Evolutionary conservation across 2,113 vertebrate species (phyloP), one percentile per base, ranked within the genome.

Genomic region (Tupaia chinensis): DNA sequence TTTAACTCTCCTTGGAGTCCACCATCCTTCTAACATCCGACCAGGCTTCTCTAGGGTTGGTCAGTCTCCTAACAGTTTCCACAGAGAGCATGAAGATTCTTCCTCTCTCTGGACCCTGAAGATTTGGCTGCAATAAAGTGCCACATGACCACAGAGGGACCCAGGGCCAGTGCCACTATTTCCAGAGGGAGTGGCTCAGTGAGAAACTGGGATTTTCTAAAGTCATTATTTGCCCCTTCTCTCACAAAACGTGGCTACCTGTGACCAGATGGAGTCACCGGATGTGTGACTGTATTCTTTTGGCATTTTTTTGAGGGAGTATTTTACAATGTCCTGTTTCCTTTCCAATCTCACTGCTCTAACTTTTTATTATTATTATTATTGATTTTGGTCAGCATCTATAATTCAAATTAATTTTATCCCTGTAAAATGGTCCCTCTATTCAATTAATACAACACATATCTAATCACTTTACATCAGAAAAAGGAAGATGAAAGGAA

Each of bases 401-500:
- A 70, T 76, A 90, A 87, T 68, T 19, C 60, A 84, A 29, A 93
- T 7, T 29, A 34, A 70, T 16, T 76, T 56, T 65, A 32, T 53
- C 29, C 7, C 65, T 83, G 3, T 76, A 34, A 72, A 63, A 32
- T 12, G 27, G 5, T 15, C 25, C 14, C 23, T 72, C 25, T 17
- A 63, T 20, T 56, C 72, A 58, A 60, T 22, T 5, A n/a, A 79
- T 22, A 78, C 6, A 63, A 25, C 25, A 9, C 17, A 68, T 74
- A 65, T 69, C 17, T 61, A 79, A 91, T 63, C 63, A 29, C 5
- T 95, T 66, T 58, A 32, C 53, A 89, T 29, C 6, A 74, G n/a
- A 90, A 53, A 65, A 84, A n/a, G 61, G 23, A 95, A 85, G 74
- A 83, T 22, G 70, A 54, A 74, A 82, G 78, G 76, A 61, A 32